Percentiles rank a stretch among this genome's conserved stretches.
Evolutionary conservation across 1,140 invertebrate genomes (phyloP).

Genomic region (Pogonomyrmex californicus): DNA sequence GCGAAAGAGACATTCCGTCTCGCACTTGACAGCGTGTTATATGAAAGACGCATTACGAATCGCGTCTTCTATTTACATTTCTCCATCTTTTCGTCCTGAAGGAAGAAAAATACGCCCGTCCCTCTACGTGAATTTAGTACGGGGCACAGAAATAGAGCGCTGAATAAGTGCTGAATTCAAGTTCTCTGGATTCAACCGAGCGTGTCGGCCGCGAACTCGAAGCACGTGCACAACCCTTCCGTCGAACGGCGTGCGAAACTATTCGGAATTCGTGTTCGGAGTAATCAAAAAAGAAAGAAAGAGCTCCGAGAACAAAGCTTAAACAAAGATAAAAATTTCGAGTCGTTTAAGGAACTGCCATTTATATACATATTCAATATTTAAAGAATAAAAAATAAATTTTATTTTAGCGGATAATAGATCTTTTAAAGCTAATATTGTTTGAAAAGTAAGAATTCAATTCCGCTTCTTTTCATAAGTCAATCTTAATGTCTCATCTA

Average conservation of each 20-base stretch:
- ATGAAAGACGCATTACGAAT: slow-evolving; percentile 44
- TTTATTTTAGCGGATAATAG: not conserved
- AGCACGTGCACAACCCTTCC: slow-evolving; percentile 14
- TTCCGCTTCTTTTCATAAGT: not conserved
- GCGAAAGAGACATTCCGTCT: slow-evolving; percentile 27
- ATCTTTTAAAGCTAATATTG: not conserved
- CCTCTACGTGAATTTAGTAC: slow-evolving; percentile 23
- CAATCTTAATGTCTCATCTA: not conserved
- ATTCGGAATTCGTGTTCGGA: slow-evolving; percentile 29
- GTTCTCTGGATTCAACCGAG: slow-evolving; percentile 32
- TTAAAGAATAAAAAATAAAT: not conserved
- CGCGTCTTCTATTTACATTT: slow-evolving; percentile 46
- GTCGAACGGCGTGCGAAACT: slow-evolving; percentile 15
- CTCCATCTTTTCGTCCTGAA: not conserved
- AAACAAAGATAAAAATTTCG: not conserved
- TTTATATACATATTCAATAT: not conserved
- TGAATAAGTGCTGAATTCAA: slow-evolving; percentile 51
- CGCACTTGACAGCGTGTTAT: not conserved
- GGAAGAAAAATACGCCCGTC: not conserved
- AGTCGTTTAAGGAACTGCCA: not conserved
- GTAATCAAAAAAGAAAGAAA: not conserved
- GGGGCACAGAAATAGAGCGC: slow-evolving; percentile 1
- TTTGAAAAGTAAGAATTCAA: not conserved
- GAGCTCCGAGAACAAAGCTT: not conserved
- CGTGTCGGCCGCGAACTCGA: slow-evolving; percentile 7